Percentiles rank a stretch among this genome's conserved stretches.
Conservation (phyloP, 2,888 invertebrate species). For the Rhamnusium bicolor region DNA sequence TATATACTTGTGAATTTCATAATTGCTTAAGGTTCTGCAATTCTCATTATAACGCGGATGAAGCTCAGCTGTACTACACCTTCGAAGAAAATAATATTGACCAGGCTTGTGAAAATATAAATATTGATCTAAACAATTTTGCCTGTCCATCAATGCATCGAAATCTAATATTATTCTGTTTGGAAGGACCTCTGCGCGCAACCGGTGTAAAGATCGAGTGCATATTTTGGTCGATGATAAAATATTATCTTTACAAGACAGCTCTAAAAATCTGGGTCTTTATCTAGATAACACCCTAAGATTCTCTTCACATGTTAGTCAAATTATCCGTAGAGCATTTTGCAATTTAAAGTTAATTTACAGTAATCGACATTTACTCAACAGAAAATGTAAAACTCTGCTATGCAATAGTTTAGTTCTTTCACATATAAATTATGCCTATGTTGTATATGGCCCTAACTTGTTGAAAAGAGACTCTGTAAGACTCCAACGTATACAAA, state of each 20-base stretch:
- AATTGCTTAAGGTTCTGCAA: too few species aligned
- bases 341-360: slow-evolving; percentile 15
- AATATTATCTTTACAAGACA: not conserved
- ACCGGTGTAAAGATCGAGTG: not conserved
- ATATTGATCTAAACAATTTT: too few species aligned
- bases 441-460: slow-evolving; percentile 8
- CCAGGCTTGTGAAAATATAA: too few species aligned
- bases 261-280: slow-evolving; percentile 1
- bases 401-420: slow-evolving; percentile 8
- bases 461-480: not conserved
- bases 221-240: not conserved
- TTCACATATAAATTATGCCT: slow-evolving; percentile 19
- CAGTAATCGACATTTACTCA: not conserved
- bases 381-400: not conserved
- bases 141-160: not conserved
- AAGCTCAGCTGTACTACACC: too few species aligned
- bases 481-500: slow-evolving; percentile 22
- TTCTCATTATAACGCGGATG: too few species aligned
- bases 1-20: too few species aligned
- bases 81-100: too few species aligned
- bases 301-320: not conserved
- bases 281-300: not conserved
- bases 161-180: slow-evolving; percentile 1
- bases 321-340: not conserved
- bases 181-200: not conserved